phyloP scores from a whole-genome alignment of 1,140 invertebrate species.

The Bombus terrestris region DNA sequence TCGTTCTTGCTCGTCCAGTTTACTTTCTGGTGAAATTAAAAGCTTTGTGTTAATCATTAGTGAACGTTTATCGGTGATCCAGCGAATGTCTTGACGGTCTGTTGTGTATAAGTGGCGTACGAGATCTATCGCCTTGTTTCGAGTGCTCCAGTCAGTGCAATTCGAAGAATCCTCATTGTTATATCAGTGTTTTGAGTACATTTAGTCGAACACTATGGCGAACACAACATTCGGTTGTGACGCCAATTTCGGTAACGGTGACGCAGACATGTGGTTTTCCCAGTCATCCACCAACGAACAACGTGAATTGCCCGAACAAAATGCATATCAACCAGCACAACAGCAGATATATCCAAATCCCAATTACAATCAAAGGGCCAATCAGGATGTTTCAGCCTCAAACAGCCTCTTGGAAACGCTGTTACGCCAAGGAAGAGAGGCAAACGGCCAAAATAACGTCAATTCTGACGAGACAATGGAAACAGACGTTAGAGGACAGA shows the following conservation, averaged over 20 bases:
- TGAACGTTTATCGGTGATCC: accelerated
- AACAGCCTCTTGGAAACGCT: constrained; percentile 70
- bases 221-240: constrained; percentile 63
- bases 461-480: no score
- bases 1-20: accelerated
- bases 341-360: not conserved
- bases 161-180: no score
- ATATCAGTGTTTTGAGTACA: no score
- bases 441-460: constrained; percentile 46
- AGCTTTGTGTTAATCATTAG: no score
- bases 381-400: not conserved
- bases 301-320: no score
- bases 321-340: not conserved
- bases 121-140: no score
- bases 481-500: not conserved
- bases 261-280: constrained; percentile 67
- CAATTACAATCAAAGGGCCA: accelerated
- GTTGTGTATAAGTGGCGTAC: accelerated
- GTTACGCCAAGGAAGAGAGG: constrained; percentile 67
- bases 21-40: accelerated
- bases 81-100: accelerated
- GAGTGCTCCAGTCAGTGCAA: no score
- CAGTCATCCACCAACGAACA: not conserved
- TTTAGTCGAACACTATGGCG: constrained; percentile 42
- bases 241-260: constrained; percentile 61